Percentiles rank a stretch among this genome's conserved stretches.
Evolutionary conservation across 2,888 invertebrate species (phyloP).

Genomic region (Drosophila meridionalis): DNA sequence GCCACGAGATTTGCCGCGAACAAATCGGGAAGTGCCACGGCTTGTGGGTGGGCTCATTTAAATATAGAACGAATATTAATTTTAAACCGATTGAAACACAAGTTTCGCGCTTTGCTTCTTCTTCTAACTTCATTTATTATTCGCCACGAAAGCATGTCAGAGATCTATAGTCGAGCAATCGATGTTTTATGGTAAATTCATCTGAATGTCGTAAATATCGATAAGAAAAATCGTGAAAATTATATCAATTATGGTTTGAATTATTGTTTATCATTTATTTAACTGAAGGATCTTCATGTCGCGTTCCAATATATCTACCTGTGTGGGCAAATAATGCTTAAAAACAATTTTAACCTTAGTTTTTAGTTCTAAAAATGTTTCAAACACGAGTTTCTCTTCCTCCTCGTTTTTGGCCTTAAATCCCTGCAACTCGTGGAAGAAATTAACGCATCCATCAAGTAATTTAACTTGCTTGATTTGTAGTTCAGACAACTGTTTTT

Average conservation of each 20-base stretch:
- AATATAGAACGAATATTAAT: neutral
- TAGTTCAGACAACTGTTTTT: conserved; percentile 32
- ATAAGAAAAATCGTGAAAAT: neutral
- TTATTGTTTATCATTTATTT: neutral
- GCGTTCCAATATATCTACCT: conserved; percentile 30
- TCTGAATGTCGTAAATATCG: neutral
- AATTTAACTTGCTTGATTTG: conserved; percentile 32
- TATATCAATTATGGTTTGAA: neutral
- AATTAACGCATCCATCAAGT: conserved; percentile 35
- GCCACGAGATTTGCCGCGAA: conserved; percentile 74
- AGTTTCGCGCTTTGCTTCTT: conserved; percentile 30
- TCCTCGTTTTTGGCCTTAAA: conserved; percentile 10
- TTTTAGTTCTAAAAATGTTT: conserved; percentile 34
- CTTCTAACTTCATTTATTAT: neutral
- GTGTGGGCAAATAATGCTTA: conserved; percentile 29
- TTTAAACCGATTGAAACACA: conserved; percentile 10
- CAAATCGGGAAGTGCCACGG: conserved; percentile 64
- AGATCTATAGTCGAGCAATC: neutral
- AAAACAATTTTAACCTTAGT: conserved; percentile 39
- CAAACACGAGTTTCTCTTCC: conserved; percentile 28
- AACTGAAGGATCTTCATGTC: conserved; percentile 8
- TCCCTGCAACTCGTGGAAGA: conserved; percentile 33
- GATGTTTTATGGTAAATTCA: neutral
- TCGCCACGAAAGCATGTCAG: neutral
- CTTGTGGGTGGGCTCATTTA: conserved; percentile 66